These are phyloP conservation scores for Eumacrocentrus americanus DNA, from an alignment of 2,888 invertebrate species.

Conservation along the genomic window DNA sequence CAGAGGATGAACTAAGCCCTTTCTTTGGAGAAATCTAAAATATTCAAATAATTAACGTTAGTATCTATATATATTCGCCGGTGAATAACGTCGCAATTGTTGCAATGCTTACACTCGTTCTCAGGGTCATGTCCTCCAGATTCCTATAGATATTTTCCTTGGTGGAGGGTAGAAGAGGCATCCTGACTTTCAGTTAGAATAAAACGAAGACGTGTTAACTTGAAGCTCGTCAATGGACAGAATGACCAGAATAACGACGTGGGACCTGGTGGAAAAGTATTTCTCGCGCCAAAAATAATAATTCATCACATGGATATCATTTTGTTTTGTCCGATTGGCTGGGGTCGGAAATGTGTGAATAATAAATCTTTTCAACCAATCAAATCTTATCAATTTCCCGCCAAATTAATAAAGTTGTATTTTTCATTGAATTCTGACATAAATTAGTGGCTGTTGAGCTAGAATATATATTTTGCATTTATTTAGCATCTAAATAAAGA, in stretches of 20 bases:
- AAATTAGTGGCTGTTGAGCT: too few relatives aligned
- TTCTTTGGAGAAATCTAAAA: slow-evolving; percentile 55
- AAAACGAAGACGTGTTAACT: not conserved
- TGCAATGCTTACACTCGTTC: slow-evolving; percentile 46
- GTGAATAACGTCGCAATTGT: slow-evolving; percentile 14
- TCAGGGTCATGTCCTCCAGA: slow-evolving; percentile 48
- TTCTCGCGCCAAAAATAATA: not conserved
- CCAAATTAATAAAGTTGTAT: slow-evolving; percentile 3
- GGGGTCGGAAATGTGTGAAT: not conserved
- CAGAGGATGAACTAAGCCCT: slow-evolving; percentile 25
- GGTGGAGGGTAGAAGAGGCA: slow-evolving; percentile 52
- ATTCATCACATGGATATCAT: not conserved
- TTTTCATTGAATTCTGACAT: not conserved
- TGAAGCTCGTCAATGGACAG: not conserved
- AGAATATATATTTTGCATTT: too few relatives aligned
- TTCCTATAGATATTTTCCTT: slow-evolving; percentile 54
- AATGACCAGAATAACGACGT: not conserved
- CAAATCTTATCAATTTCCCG: not conserved
- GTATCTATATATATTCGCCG: too few relatives aligned
- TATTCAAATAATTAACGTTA: not conserved
- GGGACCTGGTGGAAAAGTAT: not conserved
- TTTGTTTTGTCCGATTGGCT: not conserved
- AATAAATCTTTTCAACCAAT: not conserved
- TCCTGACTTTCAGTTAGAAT: slow-evolving; percentile 28
- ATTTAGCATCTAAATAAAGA: too few relatives aligned